A percentile compares a stretch with the other conserved stretches of the same genome.
Evolutionary conservation across 2,797 vertebrate species (phyloP).

Genomic region (Mus spretus): DNA sequence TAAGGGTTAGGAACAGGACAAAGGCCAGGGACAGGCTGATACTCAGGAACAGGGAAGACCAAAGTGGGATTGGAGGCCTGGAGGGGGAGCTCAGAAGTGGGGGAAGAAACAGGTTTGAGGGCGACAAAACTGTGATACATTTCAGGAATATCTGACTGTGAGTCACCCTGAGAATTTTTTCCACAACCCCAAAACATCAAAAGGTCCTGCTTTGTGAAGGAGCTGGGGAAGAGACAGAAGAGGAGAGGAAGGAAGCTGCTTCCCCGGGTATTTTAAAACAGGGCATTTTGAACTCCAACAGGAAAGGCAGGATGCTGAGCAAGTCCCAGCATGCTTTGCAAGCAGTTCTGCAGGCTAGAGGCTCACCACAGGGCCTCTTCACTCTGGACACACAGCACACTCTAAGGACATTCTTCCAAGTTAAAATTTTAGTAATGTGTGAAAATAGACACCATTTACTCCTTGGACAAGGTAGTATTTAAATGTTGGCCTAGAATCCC

Average conservation of each 20-base stretch:
- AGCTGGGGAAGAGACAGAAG: not conserved
- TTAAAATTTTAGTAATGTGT: conserved; percentile 70
- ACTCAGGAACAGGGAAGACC: not conserved
- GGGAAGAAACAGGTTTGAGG: not conserved
- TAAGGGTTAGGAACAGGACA: not conserved
- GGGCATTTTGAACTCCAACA: conserved; percentile 55
- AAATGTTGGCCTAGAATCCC: conserved; percentile 63
- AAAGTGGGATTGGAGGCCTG: not conserved
- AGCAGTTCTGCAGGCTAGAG: not conserved
- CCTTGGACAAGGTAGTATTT: conserved; percentile 61
- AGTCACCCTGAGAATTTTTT: not conserved
- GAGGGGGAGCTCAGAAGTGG: not conserved
- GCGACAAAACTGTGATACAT: not conserved
- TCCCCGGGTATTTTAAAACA: conserved; percentile 15
- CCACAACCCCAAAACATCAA: not conserved
- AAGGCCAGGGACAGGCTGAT: conserved; percentile 15
- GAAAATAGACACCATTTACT: conserved; percentile 74
- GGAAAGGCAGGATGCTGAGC: not conserved
- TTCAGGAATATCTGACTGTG: not conserved
- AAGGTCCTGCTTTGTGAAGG: not conserved
- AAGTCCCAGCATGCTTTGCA: not conserved
- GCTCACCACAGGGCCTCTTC: not conserved
- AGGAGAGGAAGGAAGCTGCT: not conserved
- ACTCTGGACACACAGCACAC: not conserved
- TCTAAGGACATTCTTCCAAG: conserved; percentile 70